Evolutionary conservation across 92 coral and sea anemone genomes (phyloP).

Genomic region (Porites lobata): DNA sequence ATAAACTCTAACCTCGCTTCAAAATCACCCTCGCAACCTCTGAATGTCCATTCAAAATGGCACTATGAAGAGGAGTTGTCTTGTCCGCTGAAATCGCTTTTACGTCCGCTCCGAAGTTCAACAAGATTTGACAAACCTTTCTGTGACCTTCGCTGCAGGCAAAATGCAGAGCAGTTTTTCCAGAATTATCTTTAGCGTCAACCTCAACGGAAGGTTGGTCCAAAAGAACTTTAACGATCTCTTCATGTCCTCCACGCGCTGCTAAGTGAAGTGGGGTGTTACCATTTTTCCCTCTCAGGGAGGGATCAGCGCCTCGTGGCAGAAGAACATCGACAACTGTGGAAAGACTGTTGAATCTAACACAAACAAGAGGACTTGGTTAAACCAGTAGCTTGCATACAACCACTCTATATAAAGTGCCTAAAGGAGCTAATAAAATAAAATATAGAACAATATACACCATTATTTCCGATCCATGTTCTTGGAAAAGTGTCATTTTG

Average conservation of each 20-base stretch:
- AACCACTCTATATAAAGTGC: no score
- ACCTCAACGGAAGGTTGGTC: conserved; percentile 40
- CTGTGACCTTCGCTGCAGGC: conserved; percentile 73
- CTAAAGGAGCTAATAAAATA: no score
- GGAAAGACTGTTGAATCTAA: conserved; percentile 73
- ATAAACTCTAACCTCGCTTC: conserved; percentile 59
- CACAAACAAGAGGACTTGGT: neutral
- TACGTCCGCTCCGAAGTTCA: conserved; percentile 70
- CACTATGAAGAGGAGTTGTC: conserved; percentile 75
- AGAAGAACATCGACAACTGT: conserved; percentile 66
- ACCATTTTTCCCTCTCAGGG: conserved; percentile 43
- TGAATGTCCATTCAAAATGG: conserved; percentile 65
- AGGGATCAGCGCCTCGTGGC: conserved; percentile 75
- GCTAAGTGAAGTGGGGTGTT: conserved; percentile 78
- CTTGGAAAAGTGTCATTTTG: no score
- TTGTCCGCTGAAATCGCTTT: conserved; percentile 59
- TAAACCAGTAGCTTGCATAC: no score
- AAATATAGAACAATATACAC: no score
- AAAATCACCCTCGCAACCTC: conserved; percentile 58
- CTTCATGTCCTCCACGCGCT: conserved; percentile 73
- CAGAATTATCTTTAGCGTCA: conserved; percentile 60
- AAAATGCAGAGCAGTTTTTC: conserved; percentile 74
- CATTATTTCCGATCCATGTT: no score
- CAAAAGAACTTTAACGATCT: conserved; percentile 62
- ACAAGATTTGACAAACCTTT: conserved; percentile 49